Evolutionary conservation across 2,797 vertebrate species (phyloP).

Genomic region (Brachyalestes nurse): DNA sequence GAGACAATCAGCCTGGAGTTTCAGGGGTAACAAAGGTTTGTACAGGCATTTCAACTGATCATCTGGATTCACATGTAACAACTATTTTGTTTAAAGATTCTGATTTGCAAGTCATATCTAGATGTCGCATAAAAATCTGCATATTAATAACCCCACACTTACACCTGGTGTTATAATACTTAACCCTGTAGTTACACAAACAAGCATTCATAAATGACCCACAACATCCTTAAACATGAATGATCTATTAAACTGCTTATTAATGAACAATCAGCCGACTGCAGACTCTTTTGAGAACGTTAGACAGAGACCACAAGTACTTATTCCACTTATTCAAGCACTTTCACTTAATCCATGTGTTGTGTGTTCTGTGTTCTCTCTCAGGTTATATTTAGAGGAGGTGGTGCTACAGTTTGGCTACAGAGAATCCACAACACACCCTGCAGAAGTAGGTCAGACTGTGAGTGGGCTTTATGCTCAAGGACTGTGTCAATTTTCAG

Average conservation of each 20-base stretch:
- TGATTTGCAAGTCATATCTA: no score
- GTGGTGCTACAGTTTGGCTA: conserved; percentile 19
- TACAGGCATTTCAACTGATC: no score
- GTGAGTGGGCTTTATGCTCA: conserved; percentile 19
- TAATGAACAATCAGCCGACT: not conserved
- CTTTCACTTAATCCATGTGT: not conserved
- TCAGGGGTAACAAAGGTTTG: no score
- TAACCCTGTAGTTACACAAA: no score
- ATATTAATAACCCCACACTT: no score
- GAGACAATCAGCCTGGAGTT: no score
- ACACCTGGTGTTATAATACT: no score
- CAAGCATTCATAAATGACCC: not conserved
- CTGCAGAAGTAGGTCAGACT: conserved; percentile 20
- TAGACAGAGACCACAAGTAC: not conserved
- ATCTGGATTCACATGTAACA: no score
- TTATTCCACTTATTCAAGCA: not conserved
- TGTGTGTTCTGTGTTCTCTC: not conserved
- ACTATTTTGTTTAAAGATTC: no score
- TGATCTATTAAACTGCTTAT: no score
- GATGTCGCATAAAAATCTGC: no score
- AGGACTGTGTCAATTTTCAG: not conserved
- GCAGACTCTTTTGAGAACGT: not conserved
- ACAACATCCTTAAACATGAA: not conserved
- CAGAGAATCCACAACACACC: conserved; percentile 1
- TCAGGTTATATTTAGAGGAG: conserved; percentile 43